Percentiles rank a stretch among this genome's conserved stretches.
Conservation (phyloP, 1,140 invertebrate genomes). For the Pentalonia nigronervosa region DNA sequence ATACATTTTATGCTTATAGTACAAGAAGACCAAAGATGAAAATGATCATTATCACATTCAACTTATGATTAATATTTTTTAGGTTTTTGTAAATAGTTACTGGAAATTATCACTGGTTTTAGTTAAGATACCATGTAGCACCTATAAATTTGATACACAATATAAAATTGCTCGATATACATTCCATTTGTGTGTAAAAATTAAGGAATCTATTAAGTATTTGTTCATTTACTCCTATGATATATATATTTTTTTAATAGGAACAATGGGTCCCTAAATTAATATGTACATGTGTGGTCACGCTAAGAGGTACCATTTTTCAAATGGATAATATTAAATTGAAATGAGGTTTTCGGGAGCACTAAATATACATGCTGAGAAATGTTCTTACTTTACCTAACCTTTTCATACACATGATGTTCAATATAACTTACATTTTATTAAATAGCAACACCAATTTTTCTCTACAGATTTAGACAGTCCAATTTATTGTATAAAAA, state of each 20-base stretch:
- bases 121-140: conserved; percentile 31
- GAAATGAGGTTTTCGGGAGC: neutral
- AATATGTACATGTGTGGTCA: neutral
- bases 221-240: conserved; percentile 8
- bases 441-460: neutral
- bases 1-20: neutral
- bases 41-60: conserved; percentile 4
- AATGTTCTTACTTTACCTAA: neutral
- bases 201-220: neutral
- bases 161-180: neutral
- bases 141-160: conserved; percentile 17
- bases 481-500: neutral
- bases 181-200: neutral
- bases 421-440: too few species aligned
- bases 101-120: neutral
- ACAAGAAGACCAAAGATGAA: neutral
- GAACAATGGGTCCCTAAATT: neutral
- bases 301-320: neutral
- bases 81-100: conserved; percentile 19
- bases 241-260: conserved; percentile 19
- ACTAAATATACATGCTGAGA: neutral
- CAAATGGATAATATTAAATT: neutral
- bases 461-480: neutral
- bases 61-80: neutral
- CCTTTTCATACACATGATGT: neutral